Evolutionary conservation across 2,113 vertebrate genomes (phyloP).

Genomic region (Cheirogaleus medius): DNA sequence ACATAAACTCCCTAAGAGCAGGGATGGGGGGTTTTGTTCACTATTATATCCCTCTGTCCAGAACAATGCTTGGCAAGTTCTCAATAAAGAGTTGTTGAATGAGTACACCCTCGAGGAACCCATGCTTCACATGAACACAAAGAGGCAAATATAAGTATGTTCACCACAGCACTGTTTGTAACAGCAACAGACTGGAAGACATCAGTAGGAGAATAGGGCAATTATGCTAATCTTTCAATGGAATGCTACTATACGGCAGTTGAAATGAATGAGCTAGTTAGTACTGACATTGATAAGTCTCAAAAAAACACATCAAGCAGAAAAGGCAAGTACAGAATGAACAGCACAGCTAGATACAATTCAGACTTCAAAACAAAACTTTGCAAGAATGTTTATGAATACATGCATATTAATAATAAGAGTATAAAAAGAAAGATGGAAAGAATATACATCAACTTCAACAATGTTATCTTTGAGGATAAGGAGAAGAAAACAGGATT

Average conservation of each 20-base stretch:
- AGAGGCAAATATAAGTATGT: not conserved
- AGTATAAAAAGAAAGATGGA: not conserved
- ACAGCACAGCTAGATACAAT: conserved; percentile 10
- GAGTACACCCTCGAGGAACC: not conserved
- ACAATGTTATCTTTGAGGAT: not conserved
- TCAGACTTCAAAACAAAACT: conserved; percentile 26
- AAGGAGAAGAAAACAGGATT: not conserved
- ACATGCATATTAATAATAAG: not conserved
- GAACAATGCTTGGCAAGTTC: not conserved
- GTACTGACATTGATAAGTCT: not conserved
- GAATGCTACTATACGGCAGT: not conserved
- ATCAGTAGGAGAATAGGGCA: not conserved
- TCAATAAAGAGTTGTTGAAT: not conserved
- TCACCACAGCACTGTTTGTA: not conserved
- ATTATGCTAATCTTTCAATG: not conserved
- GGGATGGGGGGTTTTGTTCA: not conserved
- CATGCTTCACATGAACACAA: not conserved
- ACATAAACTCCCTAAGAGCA: not conserved
- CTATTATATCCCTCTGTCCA: not conserved
- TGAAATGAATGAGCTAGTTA: not conserved
- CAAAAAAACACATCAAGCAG: not conserved
- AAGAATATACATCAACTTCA: not conserved
- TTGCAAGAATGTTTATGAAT: not conserved
- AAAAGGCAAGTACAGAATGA: not conserved
- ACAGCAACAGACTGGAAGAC: not conserved